Percentiles rank a stretch among this genome's conserved stretches.
Conservation (phyloP, 2,797 vertebrate genomes). For the Cottoperca gobio region DNA sequence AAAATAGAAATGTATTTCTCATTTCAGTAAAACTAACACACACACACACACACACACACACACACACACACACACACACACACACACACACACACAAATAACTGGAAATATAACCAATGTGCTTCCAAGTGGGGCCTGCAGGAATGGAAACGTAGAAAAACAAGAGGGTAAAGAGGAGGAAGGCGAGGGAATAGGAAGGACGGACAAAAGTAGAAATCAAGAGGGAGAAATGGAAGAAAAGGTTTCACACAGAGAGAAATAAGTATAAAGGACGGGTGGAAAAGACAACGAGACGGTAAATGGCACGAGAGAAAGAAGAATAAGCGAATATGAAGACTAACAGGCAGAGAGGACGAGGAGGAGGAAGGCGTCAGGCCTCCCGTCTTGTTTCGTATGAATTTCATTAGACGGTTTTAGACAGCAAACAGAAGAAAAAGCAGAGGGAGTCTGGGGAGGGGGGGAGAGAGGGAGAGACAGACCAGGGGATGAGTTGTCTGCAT, state of each 20-base stretch:
- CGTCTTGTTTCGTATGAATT: conserved; percentile 67
- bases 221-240: conserved; percentile 19
- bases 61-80: neutral
- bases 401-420: conserved; percentile 67
- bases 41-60: neutral
- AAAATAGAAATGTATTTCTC: conserved; percentile 53
- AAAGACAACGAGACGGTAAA: conserved; percentile 43
- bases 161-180: neutral
- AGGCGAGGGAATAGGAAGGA: conserved; percentile 3
- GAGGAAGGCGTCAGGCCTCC: conserved; percentile 31
- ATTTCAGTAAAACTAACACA: conserved; percentile 54
- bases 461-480: conserved; percentile 41
- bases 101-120: conserved; percentile 31
- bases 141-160: conserved; percentile 25
- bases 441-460: neutral
- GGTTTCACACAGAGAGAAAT: neutral
- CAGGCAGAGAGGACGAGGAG: conserved; percentile 10
- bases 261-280: conserved; percentile 44
- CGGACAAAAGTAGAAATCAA: conserved; percentile 29
- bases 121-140: conserved; percentile 42
- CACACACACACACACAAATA: conserved; percentile 26
- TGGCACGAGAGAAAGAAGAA: conserved; percentile 26
- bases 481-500: conserved; percentile 23
- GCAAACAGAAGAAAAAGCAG: conserved; percentile 52
- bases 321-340: no score